phyloP scores from a whole-genome alignment of 2,888 invertebrate genomes.

The Cheilosia urbana region DNA sequence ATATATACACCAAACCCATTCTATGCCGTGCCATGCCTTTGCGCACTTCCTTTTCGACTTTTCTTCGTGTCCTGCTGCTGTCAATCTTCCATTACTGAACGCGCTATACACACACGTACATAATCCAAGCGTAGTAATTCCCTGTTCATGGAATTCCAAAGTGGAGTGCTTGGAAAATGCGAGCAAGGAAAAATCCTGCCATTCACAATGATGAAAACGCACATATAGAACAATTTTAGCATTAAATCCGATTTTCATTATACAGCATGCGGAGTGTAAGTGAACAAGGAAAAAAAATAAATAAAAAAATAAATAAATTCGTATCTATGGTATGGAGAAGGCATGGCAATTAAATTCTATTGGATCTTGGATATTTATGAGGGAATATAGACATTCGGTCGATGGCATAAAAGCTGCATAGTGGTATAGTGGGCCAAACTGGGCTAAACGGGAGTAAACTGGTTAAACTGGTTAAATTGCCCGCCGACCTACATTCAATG shows the following conservation, averaged over 20 bases:
- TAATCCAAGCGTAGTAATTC: background rate
- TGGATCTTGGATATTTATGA: slow-evolving; percentile 73
- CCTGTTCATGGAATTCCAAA: slow-evolving; percentile 55
- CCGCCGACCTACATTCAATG: slow-evolving; percentile 40
- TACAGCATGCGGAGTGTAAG: slow-evolving; percentile 10
- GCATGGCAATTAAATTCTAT: slow-evolving; percentile 72
- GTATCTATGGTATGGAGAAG: slow-evolving; percentile 1
- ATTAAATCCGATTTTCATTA: slow-evolving; percentile 75
- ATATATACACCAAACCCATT: slow-evolving; percentile 26
- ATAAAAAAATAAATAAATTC: too few species aligned
- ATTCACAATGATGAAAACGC: slow-evolving; percentile 71
- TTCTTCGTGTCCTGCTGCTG: slow-evolving; percentile 32
- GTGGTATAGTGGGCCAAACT: slow-evolving; percentile 32
- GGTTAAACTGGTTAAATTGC: slow-evolving; percentile 5
- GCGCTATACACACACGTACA: background rate
- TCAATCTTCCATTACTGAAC: slow-evolving; percentile 30
- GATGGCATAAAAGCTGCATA: slow-evolving; percentile 49
- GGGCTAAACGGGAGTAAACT: too few species aligned
- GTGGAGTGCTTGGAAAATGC: slow-evolving; percentile 45
- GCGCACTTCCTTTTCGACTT: slow-evolving; percentile 14
- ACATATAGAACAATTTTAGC: slow-evolving; percentile 60
- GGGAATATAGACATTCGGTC: slow-evolving; percentile 62
- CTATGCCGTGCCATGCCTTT: slow-evolving; percentile 1
- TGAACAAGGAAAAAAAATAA: slow-evolving; percentile 31
- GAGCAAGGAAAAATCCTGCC: slow-evolving; percentile 62